Percentiles rank a stretch among this genome's conserved stretches.
These are phyloP conservation scores for Lipotes vexillifer DNA, from an alignment of 2,113 vertebrate species.

Conservation along the genomic window DNA sequence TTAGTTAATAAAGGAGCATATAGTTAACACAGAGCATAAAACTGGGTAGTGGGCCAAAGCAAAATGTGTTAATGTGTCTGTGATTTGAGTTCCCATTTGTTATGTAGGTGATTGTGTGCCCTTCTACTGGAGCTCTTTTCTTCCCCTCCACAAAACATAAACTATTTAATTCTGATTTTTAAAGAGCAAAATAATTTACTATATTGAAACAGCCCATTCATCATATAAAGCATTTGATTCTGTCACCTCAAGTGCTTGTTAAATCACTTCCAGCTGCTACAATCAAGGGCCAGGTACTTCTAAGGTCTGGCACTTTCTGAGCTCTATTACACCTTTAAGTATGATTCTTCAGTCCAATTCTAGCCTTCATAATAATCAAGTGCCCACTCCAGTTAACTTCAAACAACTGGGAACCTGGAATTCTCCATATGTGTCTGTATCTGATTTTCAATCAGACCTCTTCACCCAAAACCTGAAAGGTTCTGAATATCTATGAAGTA, in stretches of 20 bases:
- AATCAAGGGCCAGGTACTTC: slow-evolving; percentile 86
- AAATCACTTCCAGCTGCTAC: slow-evolving; percentile 88
- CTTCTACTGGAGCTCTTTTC: slow-evolving; percentile 37
- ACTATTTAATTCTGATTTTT: slow-evolving; percentile 84
- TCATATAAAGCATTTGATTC: slow-evolving; percentile 85
- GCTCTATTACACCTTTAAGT: slow-evolving; percentile 84
- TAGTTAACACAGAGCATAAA: background rate
- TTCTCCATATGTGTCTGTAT: slow-evolving; percentile 74
- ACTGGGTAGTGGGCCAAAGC: background rate
- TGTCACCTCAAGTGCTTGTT: slow-evolving; percentile 86
- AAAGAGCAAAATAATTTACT: slow-evolving; percentile 86
- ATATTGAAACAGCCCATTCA: slow-evolving; percentile 84
- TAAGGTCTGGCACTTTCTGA: slow-evolving; percentile 83
- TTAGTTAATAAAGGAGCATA: background rate
- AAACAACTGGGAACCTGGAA: slow-evolving; percentile 78
- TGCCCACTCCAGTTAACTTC: slow-evolving; percentile 85
- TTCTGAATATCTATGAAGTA: slow-evolving; percentile 77
- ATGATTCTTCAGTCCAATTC: slow-evolving; percentile 85
- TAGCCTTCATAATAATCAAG: slow-evolving; percentile 87
- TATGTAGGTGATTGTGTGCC: slow-evolving; percentile 17
- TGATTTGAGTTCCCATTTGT: slow-evolving; percentile 8
- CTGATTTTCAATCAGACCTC: slow-evolving; percentile 85
- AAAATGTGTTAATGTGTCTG: background rate
- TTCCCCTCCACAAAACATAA: slow-evolving; percentile 47
- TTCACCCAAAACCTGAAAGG: slow-evolving; percentile 77